These are phyloP conservation scores for Pocillopora grandis DNA, from an alignment of 92 coral and sea anemone genomes.

Conservation along the genomic window DNA sequence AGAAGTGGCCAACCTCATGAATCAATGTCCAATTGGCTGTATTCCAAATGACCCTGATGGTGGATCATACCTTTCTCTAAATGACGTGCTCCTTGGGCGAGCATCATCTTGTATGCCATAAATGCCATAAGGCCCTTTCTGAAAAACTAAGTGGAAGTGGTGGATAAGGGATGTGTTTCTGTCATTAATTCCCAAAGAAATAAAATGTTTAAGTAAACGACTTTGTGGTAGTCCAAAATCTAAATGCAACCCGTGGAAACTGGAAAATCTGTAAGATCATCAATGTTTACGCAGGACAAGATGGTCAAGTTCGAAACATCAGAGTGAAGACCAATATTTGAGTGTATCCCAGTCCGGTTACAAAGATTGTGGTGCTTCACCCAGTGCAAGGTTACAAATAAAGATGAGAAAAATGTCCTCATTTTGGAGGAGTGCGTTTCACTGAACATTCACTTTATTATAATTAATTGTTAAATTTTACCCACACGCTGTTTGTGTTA, in stretches of 20 bases:
- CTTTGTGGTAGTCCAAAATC: conserved; percentile 48
- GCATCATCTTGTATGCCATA: conserved; percentile 33
- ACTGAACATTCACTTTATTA: background rate
- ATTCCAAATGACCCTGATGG: conserved; percentile 53
- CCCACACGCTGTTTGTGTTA: background rate
- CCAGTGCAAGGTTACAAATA: conserved; percentile 34
- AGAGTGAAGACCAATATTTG: conserved; percentile 25
- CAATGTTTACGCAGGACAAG: conserved; percentile 55
- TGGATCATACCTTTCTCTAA: conserved; percentile 33
- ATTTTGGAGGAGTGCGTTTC: conserved; percentile 10
- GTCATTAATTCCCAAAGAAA: conserved; percentile 46
- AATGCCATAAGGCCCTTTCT: conserved; percentile 73
- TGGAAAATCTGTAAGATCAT: conserved; percentile 55
- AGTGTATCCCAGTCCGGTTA: conserved; percentile 42
- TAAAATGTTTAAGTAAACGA: conserved; percentile 45
- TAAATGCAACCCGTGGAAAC: conserved; percentile 45
- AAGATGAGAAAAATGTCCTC: conserved; percentile 15
- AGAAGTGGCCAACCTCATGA: conserved; percentile 62
- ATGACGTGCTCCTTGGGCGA: conserved; percentile 65
- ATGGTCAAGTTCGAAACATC: conserved; percentile 45
- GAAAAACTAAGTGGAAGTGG: conserved; percentile 60
- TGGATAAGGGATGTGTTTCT: conserved; percentile 73
- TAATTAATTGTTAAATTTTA: too few relatives aligned
- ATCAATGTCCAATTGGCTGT: conserved; percentile 64
- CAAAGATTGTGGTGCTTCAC: conserved; percentile 39